Evolutionary conservation across 2,888 invertebrate genomes (phyloP).

Genomic region (Endomychus coccineus): DNA sequence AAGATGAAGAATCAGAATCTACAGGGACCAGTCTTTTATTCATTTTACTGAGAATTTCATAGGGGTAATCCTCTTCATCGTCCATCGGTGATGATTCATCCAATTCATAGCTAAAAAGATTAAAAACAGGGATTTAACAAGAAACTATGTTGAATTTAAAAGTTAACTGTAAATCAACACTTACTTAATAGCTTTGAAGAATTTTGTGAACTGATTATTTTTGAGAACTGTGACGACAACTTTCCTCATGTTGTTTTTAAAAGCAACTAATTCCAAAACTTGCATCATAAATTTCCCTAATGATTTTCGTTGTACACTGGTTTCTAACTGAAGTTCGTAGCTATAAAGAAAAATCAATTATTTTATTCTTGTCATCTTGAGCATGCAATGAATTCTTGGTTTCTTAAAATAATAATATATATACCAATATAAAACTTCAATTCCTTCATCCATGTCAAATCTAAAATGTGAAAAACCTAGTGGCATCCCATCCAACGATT

Average conservation of each 20-base stretch:
- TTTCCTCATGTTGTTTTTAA: slow-evolving; percentile 66
- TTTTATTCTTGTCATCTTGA: no score
- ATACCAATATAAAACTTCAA: slow-evolving; percentile 73
- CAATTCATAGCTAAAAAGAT: slow-evolving; percentile 50
- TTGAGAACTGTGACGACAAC: slow-evolving; percentile 78
- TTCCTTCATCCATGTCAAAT: slow-evolving; percentile 73
- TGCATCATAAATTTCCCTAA: slow-evolving; percentile 77
- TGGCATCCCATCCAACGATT: slow-evolving; percentile 45
- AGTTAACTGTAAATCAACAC: slow-evolving; percentile 21
- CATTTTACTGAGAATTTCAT: slow-evolving; percentile 56
- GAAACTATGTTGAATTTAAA: slow-evolving; percentile 4
- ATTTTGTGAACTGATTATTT: slow-evolving; percentile 65
- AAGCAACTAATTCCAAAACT: slow-evolving; percentile 68
- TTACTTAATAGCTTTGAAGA: slow-evolving; percentile 73
- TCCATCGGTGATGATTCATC: slow-evolving; percentile 64
- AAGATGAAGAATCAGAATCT: slow-evolving; percentile 2
- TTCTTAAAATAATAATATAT: slow-evolving; percentile 19
- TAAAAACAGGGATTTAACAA: slow-evolving; percentile 2
- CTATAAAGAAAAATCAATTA: slow-evolving; percentile 43
- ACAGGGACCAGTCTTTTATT: slow-evolving; percentile 37
- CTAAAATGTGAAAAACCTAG: slow-evolving; percentile 76
- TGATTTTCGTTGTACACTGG: slow-evolving; percentile 64
- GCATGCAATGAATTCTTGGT: no score
- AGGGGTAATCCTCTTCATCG: slow-evolving; percentile 48
- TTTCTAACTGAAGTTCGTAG: slow-evolving; percentile 81